These are phyloP conservation scores for Proisotoma minuta DNA, from an alignment of 2,888 invertebrate genomes.

Conservation along the genomic window DNA sequence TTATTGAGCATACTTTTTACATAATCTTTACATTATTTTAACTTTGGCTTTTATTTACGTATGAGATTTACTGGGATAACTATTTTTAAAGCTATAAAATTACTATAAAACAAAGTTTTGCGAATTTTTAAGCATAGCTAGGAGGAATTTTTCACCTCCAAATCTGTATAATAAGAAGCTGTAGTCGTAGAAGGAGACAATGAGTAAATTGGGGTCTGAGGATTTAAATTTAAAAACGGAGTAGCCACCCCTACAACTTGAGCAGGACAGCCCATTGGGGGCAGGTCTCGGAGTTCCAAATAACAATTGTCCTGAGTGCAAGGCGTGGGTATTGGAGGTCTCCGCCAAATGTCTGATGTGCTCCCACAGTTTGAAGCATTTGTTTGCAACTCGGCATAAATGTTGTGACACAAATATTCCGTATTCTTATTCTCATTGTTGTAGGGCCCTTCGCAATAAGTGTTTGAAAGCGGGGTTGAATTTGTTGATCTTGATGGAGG, in stretches of 20 bases:
- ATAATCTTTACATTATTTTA: too few relatives aligned
- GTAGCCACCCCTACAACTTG: not conserved
- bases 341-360: slow-evolving; percentile 18
- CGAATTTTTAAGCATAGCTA: too few relatives aligned
- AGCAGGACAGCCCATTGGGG: slow-evolving; percentile 1
- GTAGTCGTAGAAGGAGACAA: slow-evolving; percentile 5
- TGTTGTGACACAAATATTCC: slow-evolving; percentile 24
- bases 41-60: not conserved
- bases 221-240: not conserved
- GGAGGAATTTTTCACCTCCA: slow-evolving; percentile 29
- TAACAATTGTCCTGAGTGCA: slow-evolving; percentile 25
- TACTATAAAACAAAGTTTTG: too few relatives aligned
- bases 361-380: not conserved
- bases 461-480: slow-evolving; percentile 31
- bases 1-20: too few relatives aligned
- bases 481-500: slow-evolving; percentile 25
- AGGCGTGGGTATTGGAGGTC: slow-evolving; percentile 26
- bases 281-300: slow-evolving; percentile 34
- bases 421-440: slow-evolving; percentile 29
- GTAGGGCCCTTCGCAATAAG: slow-evolving; percentile 42
- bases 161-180: slow-evolving; percentile 35
- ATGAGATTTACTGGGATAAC: too few relatives aligned
- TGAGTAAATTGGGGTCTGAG: not conserved
- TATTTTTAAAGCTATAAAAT: too few relatives aligned
- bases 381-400: slow-evolving; percentile 36